Base-by-base conservation (phyloP, 2,113 vertebrate genomes). In the Ctenomys sociabilis region DNA sequence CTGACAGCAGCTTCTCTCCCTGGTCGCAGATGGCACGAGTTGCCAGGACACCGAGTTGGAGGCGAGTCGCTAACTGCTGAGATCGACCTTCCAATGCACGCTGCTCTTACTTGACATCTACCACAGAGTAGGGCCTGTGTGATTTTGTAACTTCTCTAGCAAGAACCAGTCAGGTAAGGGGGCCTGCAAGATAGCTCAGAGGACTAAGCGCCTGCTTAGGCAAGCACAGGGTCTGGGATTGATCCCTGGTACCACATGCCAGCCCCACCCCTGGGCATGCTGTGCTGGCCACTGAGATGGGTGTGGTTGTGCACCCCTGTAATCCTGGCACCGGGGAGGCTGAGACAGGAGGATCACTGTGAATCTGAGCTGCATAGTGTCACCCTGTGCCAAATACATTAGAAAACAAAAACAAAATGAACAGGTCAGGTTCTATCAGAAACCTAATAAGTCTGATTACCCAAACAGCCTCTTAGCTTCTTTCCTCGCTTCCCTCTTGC, bases 81-180 rank as follows among this genome's bases (percentile, higher is more conserved):
- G 28, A 73, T 8, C 40, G 40, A 86, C 86, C 54, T 86, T 93
- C 78, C 63, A 52, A 0, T 54, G 40, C 12, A 3, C 2, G 30
- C 81, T 88, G 78, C 59, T 90, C 12, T 66, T 82, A 63, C 2
- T 45, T 57, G 70, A 70, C 10, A 40, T 45, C 40, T 1, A 64
- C 26, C 26, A 66, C 49, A 28, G n/a, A 86, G 5, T 2, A 43
- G 43, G 9, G 24, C 32, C 59, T 45, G 81, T 61, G 95, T 88
- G n/a, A n/a, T 75, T 3, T 66, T 89, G 78, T 91, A 68, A 91
- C 83, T 93, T 84, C 72, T 88, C 90, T 40, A 85, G 73, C 19
- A 59, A 96, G 57, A 91, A 87, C 24, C 88, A 66, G 73, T 86
- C 54, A 70, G 61, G 7, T 63, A 57, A 17, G 17, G 54, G 54